Conservation (phyloP, 1,140 invertebrate species). For the Sinella curviseta region DNA sequence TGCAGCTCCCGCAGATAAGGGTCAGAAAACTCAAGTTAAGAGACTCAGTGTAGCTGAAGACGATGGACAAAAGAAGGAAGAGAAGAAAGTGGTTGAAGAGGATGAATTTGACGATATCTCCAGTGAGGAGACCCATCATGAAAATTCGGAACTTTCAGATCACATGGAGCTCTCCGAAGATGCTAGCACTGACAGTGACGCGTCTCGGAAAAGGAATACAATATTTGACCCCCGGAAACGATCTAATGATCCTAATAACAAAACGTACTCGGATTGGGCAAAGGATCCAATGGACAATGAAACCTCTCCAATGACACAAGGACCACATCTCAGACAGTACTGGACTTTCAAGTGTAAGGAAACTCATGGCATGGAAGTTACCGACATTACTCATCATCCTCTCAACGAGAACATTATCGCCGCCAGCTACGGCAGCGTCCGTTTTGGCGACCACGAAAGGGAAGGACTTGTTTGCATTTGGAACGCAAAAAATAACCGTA, state of each 20-base stretch:
- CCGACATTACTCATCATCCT: constrained; percentile 39
- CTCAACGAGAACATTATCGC: constrained; percentile 47
- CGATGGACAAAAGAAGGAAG: neutral
- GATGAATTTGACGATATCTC: constrained; percentile 26
- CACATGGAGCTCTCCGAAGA: neutral
- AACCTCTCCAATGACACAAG: neutral
- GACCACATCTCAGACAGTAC: constrained; percentile 39
- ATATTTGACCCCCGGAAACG: neutral
- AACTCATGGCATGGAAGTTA: constrained; percentile 43
- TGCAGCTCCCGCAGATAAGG: neutral
- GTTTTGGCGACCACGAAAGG: constrained; percentile 26
- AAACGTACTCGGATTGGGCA: neutral
- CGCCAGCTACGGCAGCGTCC: constrained; percentile 37
- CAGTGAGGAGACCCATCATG: neutral
- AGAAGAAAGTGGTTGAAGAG: neutral
- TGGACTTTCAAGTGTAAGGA: constrained; percentile 36
- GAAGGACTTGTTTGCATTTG: constrained; percentile 45
- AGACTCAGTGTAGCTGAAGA: neutral
- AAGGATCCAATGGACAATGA: neutral
- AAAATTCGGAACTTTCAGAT: constrained; percentile 20
- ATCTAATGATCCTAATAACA: neutral
- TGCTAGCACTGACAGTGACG: constrained; percentile 11
- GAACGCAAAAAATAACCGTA: constrained; percentile 45
- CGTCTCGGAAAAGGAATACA: constrained; percentile 7
- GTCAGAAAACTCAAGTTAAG: neutral